Conservation (phyloP, 2,888 invertebrate genomes). For the Brachynemurus nebulosus region DNA sequence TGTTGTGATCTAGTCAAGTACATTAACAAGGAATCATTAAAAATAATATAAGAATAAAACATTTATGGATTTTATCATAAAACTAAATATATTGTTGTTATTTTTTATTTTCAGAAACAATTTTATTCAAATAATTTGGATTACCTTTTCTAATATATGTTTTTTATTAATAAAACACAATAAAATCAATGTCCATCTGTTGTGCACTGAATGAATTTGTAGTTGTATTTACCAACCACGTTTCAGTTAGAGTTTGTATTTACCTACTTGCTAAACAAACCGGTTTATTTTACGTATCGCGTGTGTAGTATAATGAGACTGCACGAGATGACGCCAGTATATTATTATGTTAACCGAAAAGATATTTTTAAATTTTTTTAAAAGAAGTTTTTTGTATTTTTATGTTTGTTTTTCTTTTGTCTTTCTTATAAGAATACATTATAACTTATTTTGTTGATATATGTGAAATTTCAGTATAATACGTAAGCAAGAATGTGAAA, state of each 20-base stretch:
- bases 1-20: too few relatives aligned
- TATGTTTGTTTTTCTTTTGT: conserved; percentile 6
- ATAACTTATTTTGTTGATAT: neutral
- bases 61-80: too few relatives aligned
- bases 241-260: neutral
- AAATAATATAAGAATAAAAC: too few relatives aligned
- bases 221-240: conserved; percentile 1
- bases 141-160: too few relatives aligned
- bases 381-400: neutral
- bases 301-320: neutral
- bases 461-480: neutral
- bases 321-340: neutral
- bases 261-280: neutral
- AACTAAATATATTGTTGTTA: too few relatives aligned
- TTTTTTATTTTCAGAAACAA: too few relatives aligned
- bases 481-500: too few relatives aligned
- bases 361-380: neutral
- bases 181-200: too few relatives aligned
- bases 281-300: neutral
- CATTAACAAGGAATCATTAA: too few relatives aligned
- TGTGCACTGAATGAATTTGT: neutral
- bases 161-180: too few relatives aligned
- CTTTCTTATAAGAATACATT: too few relatives aligned
- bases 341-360: neutral
- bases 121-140: too few relatives aligned